phyloP scores from a whole-genome alignment of 2,888 invertebrate species.

The Teinopalpus imperialis region DNA sequence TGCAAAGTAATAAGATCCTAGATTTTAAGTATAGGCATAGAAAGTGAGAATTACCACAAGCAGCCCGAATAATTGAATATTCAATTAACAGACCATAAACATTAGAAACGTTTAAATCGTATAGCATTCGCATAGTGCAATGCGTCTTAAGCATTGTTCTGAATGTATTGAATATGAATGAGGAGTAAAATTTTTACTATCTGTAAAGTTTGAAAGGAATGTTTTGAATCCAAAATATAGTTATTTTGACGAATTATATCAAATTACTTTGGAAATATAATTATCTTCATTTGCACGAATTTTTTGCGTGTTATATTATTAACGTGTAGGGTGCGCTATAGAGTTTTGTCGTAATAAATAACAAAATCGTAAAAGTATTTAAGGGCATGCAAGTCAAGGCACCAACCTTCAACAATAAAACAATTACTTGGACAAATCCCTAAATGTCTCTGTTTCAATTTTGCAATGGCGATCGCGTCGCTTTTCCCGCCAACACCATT shows the following conservation, averaged over 20 bases:
- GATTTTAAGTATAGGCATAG: conserved; percentile 3
- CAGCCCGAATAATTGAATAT: conserved; percentile 55
- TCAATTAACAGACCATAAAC: conserved; percentile 49
- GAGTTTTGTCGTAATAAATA: too few species aligned
- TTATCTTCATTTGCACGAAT: too few species aligned
- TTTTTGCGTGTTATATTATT: too few species aligned
- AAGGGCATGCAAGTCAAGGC: background rate
- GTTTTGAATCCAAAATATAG: background rate
- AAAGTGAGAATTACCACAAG: conserved; percentile 18
- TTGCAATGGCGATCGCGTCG: conserved; percentile 41
- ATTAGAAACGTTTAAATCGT: conserved; percentile 41
- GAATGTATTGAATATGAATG: conserved; percentile 15
- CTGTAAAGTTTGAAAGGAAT: background rate
- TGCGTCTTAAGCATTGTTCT: conserved; percentile 10
- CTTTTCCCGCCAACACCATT: conserved; percentile 66
- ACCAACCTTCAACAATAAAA: conserved; percentile 35
- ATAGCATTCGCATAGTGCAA: conserved; percentile 13
- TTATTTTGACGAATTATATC: background rate
- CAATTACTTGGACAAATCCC: conserved; percentile 53
- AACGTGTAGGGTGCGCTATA: too few species aligned
- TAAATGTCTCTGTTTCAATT: conserved; percentile 43
- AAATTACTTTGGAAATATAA: too few species aligned
- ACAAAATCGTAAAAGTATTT: too few species aligned
- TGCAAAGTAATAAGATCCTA: conserved; percentile 2
- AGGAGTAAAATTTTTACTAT: background rate